phyloP scores from a whole-genome alignment of 2,797 vertebrate genomes.

The Microctenopoma stevenorrisi region DNA sequence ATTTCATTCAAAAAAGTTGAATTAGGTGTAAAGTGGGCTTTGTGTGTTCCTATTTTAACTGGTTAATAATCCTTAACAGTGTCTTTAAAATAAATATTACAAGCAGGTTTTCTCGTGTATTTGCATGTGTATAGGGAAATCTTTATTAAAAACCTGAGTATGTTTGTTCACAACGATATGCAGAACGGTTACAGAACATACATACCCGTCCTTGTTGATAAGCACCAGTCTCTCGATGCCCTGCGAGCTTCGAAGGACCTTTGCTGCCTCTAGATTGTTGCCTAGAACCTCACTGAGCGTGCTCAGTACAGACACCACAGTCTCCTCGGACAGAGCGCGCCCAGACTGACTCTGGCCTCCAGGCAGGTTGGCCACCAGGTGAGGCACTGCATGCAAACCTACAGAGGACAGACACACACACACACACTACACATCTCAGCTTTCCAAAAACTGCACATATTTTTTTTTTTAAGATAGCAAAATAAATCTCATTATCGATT shows the following conservation, averaged over 20 bases:
- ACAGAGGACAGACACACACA: constrained; percentile 1
- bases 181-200: neutral
- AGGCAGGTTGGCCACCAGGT: constrained; percentile 91
- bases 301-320: constrained; percentile 92
- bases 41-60: too few species aligned
- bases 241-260: constrained; percentile 91
- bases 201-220: constrained; percentile 94
- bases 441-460: neutral
- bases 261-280: constrained; percentile 93
- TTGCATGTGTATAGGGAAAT: too few species aligned
- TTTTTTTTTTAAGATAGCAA: neutral
- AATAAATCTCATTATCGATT: neutral
- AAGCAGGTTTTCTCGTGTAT: too few species aligned
- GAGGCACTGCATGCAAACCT: constrained; percentile 94
- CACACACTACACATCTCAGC: neutral
- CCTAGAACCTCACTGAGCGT: constrained; percentile 93
- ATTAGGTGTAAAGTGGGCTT: too few species aligned
- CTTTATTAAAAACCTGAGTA: too few species aligned
- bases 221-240: constrained; percentile 96
- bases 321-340: constrained; percentile 91
- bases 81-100: too few species aligned
- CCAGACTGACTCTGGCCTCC: constrained; percentile 89
- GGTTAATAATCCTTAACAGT: too few species aligned
- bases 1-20: neutral
- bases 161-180: too few species aligned